A percentile compares a stretch with the other conserved stretches of the same genome.
Conservation (phyloP, 2,888 invertebrate genomes). For the Stenurella melanura region DNA sequence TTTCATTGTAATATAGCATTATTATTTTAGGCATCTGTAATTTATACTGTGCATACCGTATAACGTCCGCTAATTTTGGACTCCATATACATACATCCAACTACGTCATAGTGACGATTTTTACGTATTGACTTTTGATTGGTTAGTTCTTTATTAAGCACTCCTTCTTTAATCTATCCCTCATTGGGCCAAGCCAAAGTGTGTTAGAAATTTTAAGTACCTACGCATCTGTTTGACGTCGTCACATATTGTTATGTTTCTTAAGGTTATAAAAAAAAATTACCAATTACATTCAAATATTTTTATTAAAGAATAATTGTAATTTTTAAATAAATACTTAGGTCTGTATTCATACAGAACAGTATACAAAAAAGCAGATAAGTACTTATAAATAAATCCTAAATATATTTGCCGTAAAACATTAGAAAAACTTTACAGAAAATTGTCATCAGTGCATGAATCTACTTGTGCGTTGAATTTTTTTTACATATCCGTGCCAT, state of each 20-base stretch:
- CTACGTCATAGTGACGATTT: too few relatives aligned
- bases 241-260: background rate
- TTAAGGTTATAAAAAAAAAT: background rate
- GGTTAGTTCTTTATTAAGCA: too few relatives aligned
- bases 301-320: background rate
- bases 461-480: conserved; percentile 30
- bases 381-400: background rate
- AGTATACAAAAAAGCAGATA: background rate
- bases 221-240: too few relatives aligned
- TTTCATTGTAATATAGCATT: too few relatives aligned
- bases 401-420: background rate
- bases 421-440: conserved; percentile 21
- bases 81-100: too few relatives aligned
- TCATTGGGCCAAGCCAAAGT: too few relatives aligned
- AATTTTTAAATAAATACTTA: background rate
- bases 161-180: too few relatives aligned
- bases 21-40: too few relatives aligned
- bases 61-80: too few relatives aligned
- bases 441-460: conserved; percentile 14
- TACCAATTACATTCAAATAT: background rate
- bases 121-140: too few relatives aligned
- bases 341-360: background rate
- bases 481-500: conserved; percentile 18
- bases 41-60: too few relatives aligned
- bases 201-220: background rate